A percentile compares a stretch with the other conserved stretches of the same genome.
These are phyloP conservation scores for Petrocephalus zakoni DNA, from an alignment of 2,113 vertebrate genomes.

Conservation along the genomic window DNA sequence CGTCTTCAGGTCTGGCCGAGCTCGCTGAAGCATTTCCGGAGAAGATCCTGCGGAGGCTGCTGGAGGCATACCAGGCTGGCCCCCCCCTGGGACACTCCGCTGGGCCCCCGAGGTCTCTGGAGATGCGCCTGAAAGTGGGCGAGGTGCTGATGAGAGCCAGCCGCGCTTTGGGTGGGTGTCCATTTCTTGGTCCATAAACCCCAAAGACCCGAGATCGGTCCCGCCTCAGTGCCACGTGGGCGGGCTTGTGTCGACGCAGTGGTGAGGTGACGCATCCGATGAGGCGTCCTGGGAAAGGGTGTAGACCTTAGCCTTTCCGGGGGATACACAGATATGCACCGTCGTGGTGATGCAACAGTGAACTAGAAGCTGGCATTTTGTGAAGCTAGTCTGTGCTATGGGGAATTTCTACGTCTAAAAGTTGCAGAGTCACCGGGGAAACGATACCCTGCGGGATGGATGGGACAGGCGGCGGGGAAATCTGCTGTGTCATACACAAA, in stretches of 20 bases:
- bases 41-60: constrained; percentile 67
- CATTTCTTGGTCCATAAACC: not conserved
- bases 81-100: constrained; percentile 22
- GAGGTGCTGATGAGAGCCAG: constrained; percentile 87
- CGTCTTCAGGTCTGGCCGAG: constrained; percentile 65
- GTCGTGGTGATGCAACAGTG: not conserved
- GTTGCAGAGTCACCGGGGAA: not conserved
- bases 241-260: not conserved
- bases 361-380: not conserved
- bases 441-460: constrained; percentile 1
- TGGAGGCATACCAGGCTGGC: constrained; percentile 61
- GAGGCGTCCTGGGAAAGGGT: not conserved
- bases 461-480: not conserved
- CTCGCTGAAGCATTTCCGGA: constrained; percentile 75
- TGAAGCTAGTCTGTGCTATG: not conserved
- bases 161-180: constrained; percentile 75
- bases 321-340: not conserved
- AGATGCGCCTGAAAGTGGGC: constrained; percentile 85
- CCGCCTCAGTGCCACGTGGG: not conserved
- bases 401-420: not conserved
- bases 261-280: not conserved
- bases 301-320: not conserved
- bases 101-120: constrained; percentile 33
- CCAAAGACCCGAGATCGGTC: not conserved
- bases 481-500: constrained; percentile 11